phyloP scores from a whole-genome alignment of 2,113 vertebrate genomes.

The Triplophysa tibetana region DNA sequence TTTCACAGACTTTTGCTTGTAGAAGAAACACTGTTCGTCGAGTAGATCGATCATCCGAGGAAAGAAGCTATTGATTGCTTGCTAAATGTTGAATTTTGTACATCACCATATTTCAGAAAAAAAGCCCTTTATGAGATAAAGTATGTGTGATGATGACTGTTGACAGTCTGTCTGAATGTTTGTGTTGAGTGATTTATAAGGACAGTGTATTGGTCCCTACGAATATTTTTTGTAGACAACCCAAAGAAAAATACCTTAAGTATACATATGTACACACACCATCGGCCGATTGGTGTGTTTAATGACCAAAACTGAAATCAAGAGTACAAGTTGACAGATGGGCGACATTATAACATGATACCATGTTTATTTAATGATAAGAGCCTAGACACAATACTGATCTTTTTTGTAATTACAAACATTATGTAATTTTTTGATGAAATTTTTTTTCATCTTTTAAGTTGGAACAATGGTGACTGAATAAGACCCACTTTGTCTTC shows the following conservation, averaged over 20 bases:
- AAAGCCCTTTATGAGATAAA: background rate
- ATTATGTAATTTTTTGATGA: background rate
- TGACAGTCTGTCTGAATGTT: background rate
- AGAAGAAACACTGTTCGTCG: background rate
- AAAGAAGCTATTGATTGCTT: background rate
- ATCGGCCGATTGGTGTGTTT: too few species aligned
- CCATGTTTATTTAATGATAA: too few species aligned
- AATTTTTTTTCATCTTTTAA: background rate
- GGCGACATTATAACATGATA: too few species aligned
- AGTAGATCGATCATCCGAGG: background rate
- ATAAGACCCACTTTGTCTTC: background rate
- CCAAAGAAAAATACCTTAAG: too few species aligned
- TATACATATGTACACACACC: too few species aligned
- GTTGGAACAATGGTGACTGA: background rate
- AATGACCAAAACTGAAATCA: too few species aligned
- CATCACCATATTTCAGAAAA: background rate
- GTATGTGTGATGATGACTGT: background rate
- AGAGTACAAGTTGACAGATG: too few species aligned
- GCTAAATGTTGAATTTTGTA: background rate
- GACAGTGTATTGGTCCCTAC: conserved; percentile 27
- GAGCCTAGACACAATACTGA: too few species aligned
- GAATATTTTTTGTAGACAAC: background rate
- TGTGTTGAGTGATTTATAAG: background rate
- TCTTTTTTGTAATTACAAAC: too few species aligned
- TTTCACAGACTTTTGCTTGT: background rate